phyloP scores from a whole-genome alignment of 2,888 invertebrate species.

The Drosophila neonasuta region DNA sequence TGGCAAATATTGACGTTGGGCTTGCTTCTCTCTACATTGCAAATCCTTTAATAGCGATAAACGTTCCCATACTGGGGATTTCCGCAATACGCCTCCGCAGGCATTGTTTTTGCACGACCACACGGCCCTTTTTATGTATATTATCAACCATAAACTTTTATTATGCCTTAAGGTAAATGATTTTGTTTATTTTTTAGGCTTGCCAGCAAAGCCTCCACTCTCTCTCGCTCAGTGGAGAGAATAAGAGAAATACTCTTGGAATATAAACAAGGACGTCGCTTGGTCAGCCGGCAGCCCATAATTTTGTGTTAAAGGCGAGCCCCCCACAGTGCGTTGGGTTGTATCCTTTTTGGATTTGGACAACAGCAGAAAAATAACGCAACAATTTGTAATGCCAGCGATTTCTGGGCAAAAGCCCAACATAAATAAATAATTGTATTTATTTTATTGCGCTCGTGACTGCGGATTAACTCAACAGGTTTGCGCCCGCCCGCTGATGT shows the following conservation, averaged over 20 bases:
- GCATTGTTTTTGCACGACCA: slow-evolving; percentile 36
- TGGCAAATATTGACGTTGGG: slow-evolving; percentile 64
- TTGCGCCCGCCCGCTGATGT: slow-evolving; percentile 19
- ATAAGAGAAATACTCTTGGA: slow-evolving; percentile 13
- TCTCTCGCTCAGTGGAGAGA: not conserved
- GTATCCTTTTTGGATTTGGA: slow-evolving; percentile 36
- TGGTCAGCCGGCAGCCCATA: slow-evolving; percentile 46
- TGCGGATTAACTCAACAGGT: slow-evolving; percentile 68
- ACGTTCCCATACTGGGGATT: slow-evolving; percentile 45
- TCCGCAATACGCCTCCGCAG: slow-evolving; percentile 27
- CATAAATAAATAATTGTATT: slow-evolving; percentile 61
- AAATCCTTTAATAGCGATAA: slow-evolving; percentile 61
- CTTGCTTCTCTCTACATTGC: slow-evolving; percentile 24
- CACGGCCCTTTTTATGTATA: slow-evolving; percentile 51
- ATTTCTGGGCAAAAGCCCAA: slow-evolving; percentile 56
- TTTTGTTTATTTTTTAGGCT: slow-evolving; percentile 77
- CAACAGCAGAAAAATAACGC: slow-evolving; percentile 59
- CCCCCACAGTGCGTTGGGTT: slow-evolving; percentile 7
- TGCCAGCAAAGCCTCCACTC: slow-evolving; percentile 2
- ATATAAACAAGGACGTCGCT: slow-evolving; percentile 31
- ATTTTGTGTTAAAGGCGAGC: slow-evolving; percentile 52
- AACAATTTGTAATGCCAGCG: slow-evolving; percentile 79
- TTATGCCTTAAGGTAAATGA: slow-evolving; percentile 79
- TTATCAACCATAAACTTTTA: slow-evolving; percentile 78
- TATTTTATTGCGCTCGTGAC: slow-evolving; percentile 29